phyloP scores from a whole-genome alignment of 2,888 invertebrate species.

The Microdon myrmicae region DNA sequence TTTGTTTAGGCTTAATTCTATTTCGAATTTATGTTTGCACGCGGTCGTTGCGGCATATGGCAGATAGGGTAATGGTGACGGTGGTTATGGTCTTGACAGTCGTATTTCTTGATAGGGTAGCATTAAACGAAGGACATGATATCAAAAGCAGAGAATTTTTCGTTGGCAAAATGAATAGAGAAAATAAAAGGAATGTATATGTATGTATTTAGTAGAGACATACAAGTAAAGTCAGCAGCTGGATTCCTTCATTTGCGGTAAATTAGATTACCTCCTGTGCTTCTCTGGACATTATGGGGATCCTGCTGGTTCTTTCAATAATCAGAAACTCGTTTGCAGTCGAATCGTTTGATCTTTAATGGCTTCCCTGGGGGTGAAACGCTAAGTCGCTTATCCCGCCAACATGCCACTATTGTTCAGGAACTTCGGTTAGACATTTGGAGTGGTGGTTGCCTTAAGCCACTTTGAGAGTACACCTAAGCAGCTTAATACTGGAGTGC shows the following conservation, averaged over 20 bases:
- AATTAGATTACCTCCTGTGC: constrained; percentile 49
- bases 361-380: constrained; percentile 51
- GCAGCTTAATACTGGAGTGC: constrained; percentile 5
- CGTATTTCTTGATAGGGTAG: constrained; percentile 7
- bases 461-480: constrained; percentile 37
- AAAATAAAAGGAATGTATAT: too few species aligned
- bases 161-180: constrained; percentile 11
- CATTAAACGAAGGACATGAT: constrained; percentile 34
- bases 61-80: constrained; percentile 10
- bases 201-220: too few species aligned
- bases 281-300: constrained; percentile 25
- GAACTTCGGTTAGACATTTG: constrained; percentile 11
- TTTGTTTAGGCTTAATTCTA: constrained; percentile 53
- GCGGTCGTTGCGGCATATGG: constrained; percentile 39
- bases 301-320: constrained; percentile 32
- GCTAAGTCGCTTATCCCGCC: constrained; percentile 49
- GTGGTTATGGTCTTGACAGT: constrained; percentile 15
- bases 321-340: constrained; percentile 50
- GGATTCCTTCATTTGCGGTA: constrained; percentile 49
- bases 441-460: constrained; percentile 29
- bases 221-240: constrained; percentile 31
- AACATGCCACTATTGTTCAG: constrained; percentile 47
- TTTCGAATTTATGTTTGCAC: constrained; percentile 43
- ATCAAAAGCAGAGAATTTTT: constrained; percentile 35
- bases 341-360: constrained; percentile 52